Percentiles rank a stretch among this genome's conserved stretches.
Conservation (phyloP, 2,797 vertebrate species). For the Picus viridis region DNA sequence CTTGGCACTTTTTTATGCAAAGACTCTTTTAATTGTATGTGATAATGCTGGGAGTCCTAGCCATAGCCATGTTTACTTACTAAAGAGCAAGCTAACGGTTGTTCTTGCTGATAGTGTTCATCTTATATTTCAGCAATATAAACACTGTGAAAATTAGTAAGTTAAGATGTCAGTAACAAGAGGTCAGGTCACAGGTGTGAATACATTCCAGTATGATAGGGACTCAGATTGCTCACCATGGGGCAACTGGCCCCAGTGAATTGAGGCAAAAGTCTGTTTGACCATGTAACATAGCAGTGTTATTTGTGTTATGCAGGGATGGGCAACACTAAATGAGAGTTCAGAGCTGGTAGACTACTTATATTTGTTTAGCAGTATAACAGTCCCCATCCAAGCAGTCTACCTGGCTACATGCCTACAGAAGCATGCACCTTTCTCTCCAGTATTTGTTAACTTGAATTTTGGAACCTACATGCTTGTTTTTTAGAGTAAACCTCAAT, state of each 20-base stretch:
- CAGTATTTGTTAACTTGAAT: neutral
- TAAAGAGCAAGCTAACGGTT: neutral
- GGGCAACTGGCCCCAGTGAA: neutral
- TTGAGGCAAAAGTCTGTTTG: neutral
- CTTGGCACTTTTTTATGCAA: neutral
- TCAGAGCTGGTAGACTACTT: neutral
- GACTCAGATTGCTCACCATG: neutral
- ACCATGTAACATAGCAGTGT: neutral
- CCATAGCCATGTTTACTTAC: neutral
- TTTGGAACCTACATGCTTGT: neutral
- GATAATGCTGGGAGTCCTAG: neutral
- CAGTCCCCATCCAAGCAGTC: neutral
- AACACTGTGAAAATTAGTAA: neutral
- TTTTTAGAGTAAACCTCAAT: neutral
- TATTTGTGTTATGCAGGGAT: neutral
- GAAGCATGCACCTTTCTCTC: neutral
- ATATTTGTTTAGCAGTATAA: neutral
- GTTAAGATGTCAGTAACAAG: neutral
- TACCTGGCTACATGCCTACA: neutral
- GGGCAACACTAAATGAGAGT: neutral
- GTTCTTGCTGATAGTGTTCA: neutral
- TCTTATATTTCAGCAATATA: neutral
- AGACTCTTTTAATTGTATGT: neutral
- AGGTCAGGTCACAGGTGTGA: neutral
- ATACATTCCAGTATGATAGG: neutral